These are phyloP conservation scores for Drosophila merina DNA, from an alignment of 2,888 invertebrate genomes.

Conservation along the genomic window DNA sequence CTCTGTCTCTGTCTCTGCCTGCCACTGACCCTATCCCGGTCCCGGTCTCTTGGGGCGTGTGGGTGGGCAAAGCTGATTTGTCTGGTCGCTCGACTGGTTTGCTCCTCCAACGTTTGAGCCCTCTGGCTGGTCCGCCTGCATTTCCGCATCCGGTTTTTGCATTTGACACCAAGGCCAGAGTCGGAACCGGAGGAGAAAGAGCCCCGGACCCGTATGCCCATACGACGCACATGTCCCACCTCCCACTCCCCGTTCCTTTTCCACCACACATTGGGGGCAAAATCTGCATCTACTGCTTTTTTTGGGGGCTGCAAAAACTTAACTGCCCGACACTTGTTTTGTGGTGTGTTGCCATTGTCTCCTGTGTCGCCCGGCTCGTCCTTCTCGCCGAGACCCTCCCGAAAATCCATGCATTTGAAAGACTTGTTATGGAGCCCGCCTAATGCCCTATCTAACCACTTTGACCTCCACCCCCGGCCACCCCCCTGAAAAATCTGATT, in stretches of 20 bases:
- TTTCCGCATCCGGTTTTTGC: constrained; percentile 79
- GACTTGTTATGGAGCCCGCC: constrained; percentile 60
- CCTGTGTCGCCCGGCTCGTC: constrained; percentile 1
- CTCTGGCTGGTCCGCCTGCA: constrained; percentile 62
- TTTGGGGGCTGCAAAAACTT: constrained; percentile 63
- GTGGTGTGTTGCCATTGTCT: constrained; percentile 74
- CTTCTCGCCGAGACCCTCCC: constrained; percentile 13
- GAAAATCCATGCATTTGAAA: constrained; percentile 44
- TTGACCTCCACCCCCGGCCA: not conserved
- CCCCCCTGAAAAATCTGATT: constrained; percentile 40
- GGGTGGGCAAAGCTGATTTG: constrained; percentile 70
- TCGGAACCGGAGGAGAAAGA: constrained; percentile 6
- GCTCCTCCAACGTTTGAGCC: constrained; percentile 57
- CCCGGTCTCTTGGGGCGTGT: constrained; percentile 9
- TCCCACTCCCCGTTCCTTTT: no score
- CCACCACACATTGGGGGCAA: constrained; percentile 8
- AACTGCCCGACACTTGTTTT: constrained; percentile 76
- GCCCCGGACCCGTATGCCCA: not conserved
- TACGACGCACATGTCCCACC: constrained; percentile 18
- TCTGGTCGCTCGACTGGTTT: constrained; percentile 71
- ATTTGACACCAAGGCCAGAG: constrained; percentile 65
- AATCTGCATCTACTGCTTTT: constrained; percentile 26
- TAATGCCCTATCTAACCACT: constrained; percentile 3
- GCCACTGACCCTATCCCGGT: not conserved
- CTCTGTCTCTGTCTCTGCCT: not conserved